phyloP scores from a whole-genome alignment of 2,888 invertebrate species.

The Pharmacophagus antenor region DNA sequence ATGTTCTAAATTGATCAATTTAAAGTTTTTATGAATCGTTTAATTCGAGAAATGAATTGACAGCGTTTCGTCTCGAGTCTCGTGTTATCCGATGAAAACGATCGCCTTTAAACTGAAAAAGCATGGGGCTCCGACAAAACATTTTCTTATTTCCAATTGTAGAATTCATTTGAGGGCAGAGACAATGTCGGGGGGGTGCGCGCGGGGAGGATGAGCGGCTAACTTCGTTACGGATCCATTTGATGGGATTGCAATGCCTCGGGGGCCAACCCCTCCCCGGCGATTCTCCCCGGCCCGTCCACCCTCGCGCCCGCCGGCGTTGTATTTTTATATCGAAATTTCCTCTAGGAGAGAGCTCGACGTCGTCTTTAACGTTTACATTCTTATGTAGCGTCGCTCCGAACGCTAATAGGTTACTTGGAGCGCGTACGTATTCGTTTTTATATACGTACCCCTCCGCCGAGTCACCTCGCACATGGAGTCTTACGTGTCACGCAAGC shows the following conservation, averaged over 20 bases:
- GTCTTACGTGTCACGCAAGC: conserved; percentile 42
- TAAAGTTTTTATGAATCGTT: conserved; percentile 45
- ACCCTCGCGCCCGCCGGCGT: conserved; percentile 56
- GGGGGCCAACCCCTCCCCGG: conserved; percentile 66
- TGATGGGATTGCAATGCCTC: conserved; percentile 86
- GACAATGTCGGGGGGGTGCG: conserved; percentile 79
- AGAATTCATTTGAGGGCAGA: conserved; percentile 82
- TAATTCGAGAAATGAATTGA: conserved; percentile 38
- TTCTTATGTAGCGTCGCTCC: conserved; percentile 79
- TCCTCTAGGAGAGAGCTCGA: conserved; percentile 69
- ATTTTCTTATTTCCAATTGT: conserved; percentile 82
- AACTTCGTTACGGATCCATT: conserved; percentile 90
- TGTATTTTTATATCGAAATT: conserved; percentile 81
- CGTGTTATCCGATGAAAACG: conserved; percentile 69
- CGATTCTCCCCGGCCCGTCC: conserved; percentile 42
- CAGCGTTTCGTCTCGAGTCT: conserved; percentile 40
- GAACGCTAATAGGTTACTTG: conserved; percentile 75
- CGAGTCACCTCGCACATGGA: conserved; percentile 27
- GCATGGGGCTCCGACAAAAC: conserved; percentile 77
- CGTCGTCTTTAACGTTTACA: conserved; percentile 80
- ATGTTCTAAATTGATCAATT: conserved; percentile 37
- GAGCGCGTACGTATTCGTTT: conserved; percentile 45
- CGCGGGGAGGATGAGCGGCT: conserved; percentile 82
- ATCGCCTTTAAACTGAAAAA: conserved; percentile 77
- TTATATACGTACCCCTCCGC: conserved; percentile 32